These are phyloP conservation scores for Sylvilagus bachmani DNA, from an alignment of 2,113 vertebrate genomes.

Conservation along the genomic window DNA sequence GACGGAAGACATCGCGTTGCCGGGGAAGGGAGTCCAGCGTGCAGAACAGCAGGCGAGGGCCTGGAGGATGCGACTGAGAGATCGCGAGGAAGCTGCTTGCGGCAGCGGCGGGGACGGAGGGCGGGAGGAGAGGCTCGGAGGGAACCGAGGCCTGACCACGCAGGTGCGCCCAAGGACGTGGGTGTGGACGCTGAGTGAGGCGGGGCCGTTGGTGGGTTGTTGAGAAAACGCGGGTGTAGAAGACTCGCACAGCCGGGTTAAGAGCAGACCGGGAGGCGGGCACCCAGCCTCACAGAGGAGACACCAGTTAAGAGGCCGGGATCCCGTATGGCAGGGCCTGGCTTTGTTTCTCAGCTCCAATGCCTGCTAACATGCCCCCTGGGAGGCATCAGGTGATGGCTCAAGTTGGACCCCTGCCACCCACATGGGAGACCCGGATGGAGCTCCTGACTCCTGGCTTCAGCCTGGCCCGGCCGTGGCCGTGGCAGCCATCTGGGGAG, in stretches of 20 bases:
- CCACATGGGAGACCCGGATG: no score
- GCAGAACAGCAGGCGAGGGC: not conserved
- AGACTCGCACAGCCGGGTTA: not conserved
- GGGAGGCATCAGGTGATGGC: no score
- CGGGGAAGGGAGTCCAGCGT: not conserved
- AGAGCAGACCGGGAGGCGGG: not conserved
- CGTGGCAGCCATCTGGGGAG: no score
- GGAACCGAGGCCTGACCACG: accelerated
- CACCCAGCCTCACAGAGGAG: no score
- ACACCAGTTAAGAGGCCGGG: not conserved
- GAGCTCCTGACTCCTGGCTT: no score
- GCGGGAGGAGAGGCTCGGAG: accelerated
- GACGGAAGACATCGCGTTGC: not conserved
- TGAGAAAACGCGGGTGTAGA: not conserved
- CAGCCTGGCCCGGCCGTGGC: no score
- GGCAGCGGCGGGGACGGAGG: not conserved
- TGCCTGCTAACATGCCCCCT: no score
- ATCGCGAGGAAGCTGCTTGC: accelerated
- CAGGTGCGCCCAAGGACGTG: not conserved
- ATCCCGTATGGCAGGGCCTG: not conserved
- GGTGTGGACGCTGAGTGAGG: not conserved
- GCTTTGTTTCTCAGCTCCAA: no score
- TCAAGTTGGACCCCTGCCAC: no score
- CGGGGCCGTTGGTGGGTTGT: not conserved
- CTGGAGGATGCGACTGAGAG: not conserved